phyloP scores from a whole-genome alignment of 2,888 invertebrate genomes.

The Zelleria hepariella region DNA sequence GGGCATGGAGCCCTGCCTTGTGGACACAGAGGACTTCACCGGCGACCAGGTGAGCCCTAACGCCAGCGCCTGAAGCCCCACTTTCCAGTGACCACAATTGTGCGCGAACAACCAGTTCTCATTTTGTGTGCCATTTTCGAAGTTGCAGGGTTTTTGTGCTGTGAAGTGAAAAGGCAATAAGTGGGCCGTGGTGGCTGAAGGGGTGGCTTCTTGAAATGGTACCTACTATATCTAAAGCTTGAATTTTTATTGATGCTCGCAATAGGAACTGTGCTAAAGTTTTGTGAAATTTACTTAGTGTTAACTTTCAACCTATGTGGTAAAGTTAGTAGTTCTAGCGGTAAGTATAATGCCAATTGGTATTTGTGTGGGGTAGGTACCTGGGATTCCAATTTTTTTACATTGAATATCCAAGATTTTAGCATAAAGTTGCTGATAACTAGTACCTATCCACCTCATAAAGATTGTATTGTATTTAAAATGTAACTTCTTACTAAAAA shows the following conservation, averaged over 20 bases:
- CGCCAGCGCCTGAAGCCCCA: not conserved
- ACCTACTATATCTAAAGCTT: not conserved
- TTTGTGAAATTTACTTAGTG: not conserved
- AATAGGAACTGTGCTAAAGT: not conserved
- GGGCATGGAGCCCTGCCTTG: slow-evolving; percentile 66
- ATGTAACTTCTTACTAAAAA: too few species aligned
- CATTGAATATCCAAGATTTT: too few species aligned
- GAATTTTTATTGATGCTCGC: not conserved
- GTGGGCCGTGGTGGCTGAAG: not conserved
- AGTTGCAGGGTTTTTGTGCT: not conserved
- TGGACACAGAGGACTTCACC: slow-evolving; percentile 63
- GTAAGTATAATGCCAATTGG: not conserved
- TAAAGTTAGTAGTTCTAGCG: not conserved
- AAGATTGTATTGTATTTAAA: too few species aligned
- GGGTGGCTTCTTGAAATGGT: not conserved
- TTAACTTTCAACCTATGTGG: not conserved
- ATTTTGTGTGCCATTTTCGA: not conserved
- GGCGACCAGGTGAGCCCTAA: slow-evolving; percentile 60
- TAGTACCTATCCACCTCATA: too few species aligned
- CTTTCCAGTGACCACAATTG: not conserved
- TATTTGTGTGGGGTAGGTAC: not conserved
- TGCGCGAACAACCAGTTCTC: not conserved
- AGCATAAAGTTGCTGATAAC: too few species aligned
- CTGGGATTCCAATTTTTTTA: too few species aligned
- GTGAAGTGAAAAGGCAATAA: not conserved